Percentiles rank a stretch among this genome's conserved stretches.
These are phyloP conservation scores for Lasioglossum figueresi DNA, from an alignment of 2,888 invertebrate species.

Conservation along the genomic window DNA sequence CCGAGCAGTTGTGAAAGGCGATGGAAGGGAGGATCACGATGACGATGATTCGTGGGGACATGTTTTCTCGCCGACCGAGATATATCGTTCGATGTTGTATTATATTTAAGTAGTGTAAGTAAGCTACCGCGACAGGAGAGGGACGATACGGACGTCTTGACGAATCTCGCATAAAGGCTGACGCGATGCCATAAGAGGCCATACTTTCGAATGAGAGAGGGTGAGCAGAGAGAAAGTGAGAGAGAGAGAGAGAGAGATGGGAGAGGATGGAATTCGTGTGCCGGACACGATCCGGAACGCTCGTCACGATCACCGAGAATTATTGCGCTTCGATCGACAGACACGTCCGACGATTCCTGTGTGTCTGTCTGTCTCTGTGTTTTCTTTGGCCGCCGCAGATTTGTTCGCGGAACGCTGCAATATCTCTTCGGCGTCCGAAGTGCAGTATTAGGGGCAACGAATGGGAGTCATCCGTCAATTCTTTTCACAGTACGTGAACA, in stretches of 20 bases:
- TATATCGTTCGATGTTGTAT: conserved; percentile 64
- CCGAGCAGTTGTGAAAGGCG: conserved; percentile 81
- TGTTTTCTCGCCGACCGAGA: conserved; percentile 32
- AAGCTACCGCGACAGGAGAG: conserved; percentile 44
- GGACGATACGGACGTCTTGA: conserved; percentile 39
- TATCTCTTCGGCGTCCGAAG: background rate
- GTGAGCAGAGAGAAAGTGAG: background rate
- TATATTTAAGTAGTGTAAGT: conserved; percentile 60
- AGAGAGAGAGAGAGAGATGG: background rate
- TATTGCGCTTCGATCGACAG: background rate
- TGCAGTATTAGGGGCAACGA: background rate
- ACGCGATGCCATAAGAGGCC: conserved; percentile 77
- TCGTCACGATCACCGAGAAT: background rate
- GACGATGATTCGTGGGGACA: background rate
- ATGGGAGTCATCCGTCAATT: background rate
- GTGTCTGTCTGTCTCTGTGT: background rate
- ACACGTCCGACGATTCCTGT: background rate
- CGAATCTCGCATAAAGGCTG: conserved; percentile 66
- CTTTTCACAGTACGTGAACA: conserved; percentile 6
- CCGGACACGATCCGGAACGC: background rate
- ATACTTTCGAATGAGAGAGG: conserved; percentile 57
- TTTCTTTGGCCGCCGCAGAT: background rate
- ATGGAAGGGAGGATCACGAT: background rate
- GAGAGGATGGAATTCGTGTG: background rate
- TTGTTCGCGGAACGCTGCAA: conserved; percentile 7